Evolutionary conservation across 2,113 vertebrate species (phyloP).

Genomic region (Barbus barbus): DNA sequence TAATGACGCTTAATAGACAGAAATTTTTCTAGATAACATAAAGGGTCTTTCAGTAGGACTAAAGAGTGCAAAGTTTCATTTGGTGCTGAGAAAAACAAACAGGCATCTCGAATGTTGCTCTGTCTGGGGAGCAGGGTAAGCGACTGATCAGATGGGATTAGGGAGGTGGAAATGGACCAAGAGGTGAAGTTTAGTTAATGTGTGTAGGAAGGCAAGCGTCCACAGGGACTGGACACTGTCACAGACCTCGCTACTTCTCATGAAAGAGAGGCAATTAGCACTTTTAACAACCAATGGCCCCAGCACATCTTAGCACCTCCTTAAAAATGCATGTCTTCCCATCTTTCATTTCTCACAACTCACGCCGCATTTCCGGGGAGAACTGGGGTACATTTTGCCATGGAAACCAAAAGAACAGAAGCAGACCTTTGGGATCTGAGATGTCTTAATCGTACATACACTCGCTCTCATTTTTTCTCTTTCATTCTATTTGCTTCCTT

Average conservation of each 20-base stretch:
- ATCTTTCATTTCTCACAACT: slow-evolving; percentile 32
- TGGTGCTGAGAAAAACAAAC: not conserved
- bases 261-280: slow-evolving; percentile 55
- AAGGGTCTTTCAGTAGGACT: not conserved
- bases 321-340: slow-evolving; percentile 37
- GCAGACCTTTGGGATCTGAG: slow-evolving; percentile 43
- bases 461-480: not conserved
- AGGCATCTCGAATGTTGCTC: not conserved
- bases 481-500: not conserved
- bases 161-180: slow-evolving; percentile 14
- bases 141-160: too few relatives aligned
- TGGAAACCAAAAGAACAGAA: slow-evolving; percentile 49
- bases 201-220: slow-evolving; percentile 17
- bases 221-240: slow-evolving; percentile 15
- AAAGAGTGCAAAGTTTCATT: not conserved
- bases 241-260: slow-evolving; percentile 29
- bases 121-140: not conserved
- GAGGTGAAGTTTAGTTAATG: slow-evolving; percentile 28
- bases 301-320: slow-evolving; percentile 37
- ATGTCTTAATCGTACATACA: slow-evolving; percentile 38
- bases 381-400: slow-evolving; percentile 48
- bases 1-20: too few relatives aligned
- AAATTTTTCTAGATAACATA: not conserved
- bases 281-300: slow-evolving; percentile 44
- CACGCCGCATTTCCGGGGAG: slow-evolving; percentile 39